Conservation (phyloP, 1,140 invertebrate genomes). For the Saccostrea echinata region DNA sequence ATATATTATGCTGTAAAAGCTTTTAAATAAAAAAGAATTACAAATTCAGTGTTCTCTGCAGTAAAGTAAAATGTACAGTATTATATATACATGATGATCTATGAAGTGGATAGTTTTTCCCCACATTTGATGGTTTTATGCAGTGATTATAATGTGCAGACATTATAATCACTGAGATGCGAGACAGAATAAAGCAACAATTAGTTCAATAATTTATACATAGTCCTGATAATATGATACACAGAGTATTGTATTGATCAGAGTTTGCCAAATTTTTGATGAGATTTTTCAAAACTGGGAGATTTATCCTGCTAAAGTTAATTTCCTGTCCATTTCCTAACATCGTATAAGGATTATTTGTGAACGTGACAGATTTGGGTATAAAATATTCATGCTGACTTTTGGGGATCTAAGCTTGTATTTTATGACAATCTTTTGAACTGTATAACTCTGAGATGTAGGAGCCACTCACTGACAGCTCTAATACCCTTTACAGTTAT, state of each 20-base stretch:
- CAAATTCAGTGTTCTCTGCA: too few relatives aligned
- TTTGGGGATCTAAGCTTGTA: neutral
- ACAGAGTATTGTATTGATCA: neutral
- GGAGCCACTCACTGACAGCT: neutral
- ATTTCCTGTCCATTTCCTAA: constrained; percentile 31
- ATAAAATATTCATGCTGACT: constrained; percentile 25
- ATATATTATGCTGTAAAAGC: too few relatives aligned
- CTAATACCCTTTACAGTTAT: neutral
- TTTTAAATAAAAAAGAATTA: too few relatives aligned
- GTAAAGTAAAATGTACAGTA: too few relatives aligned
- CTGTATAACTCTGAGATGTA: neutral
- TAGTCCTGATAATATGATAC: neutral
- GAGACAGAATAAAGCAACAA: neutral
- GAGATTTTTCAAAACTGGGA: neutral
- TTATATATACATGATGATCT: too few relatives aligned
- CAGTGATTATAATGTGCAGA: too few relatives aligned
- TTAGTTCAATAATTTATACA: neutral
- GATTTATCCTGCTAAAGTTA: neutral
- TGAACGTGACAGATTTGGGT: neutral
- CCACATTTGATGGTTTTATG: too few relatives aligned
- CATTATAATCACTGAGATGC: neutral
- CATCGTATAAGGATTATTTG: neutral
- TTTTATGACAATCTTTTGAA: constrained; percentile 14
- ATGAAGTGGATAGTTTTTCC: too few relatives aligned
- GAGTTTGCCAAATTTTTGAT: constrained; percentile 23